Base-by-base conservation (phyloP, 2,113 vertebrate genomes). In the Chloroceryle aenea region DNA sequence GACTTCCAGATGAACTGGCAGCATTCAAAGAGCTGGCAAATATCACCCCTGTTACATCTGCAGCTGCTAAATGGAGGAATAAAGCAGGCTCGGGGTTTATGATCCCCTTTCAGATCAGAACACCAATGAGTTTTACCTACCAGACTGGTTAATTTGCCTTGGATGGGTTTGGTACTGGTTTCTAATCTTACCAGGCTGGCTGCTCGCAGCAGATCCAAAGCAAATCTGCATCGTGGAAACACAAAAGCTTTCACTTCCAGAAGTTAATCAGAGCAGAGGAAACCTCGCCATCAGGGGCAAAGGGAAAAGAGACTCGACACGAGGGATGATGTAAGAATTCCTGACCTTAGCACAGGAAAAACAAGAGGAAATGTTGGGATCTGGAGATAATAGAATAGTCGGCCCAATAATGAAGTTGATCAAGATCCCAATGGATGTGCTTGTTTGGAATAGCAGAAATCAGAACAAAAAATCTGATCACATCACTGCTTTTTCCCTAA, bases 271-370 rank as follows among this genome's bases (percentile, higher is more conserved):
- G 50, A 68, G 30, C 6, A 20, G 72, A 91, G 93, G 87, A 95
- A 95, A 53, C 77, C 71, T 75, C 10, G 1, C 34, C 61, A 52
- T 0, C 10, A 75, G 47, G 74, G 79, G 75, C 59, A 89, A 89
- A 85, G 69, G 43, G 84, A 81, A 74, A 34, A 75, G 43, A 63
- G 55, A 64, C 14, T 34, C 6, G 10, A 68, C 52, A 29, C 0
- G 1, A 77, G 26, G 43, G 45, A 25, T 71, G 81, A 89, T 68
- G 89, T 84, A 91, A 95, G 67, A 95, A 93, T 77, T 85, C 85
- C 93, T 93, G 91, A 80, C 86, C 80, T 68, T 43, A 67, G 81
- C 84, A 89, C 93, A 96, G 95, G 95, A 96, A 95, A 91, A 95
- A 34, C 78, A 73, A 72, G 81, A 95, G 95, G 93, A 97, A 96